These are phyloP conservation scores for Dicentrarchus labrax DNA, from an alignment of 2,113 vertebrate genomes.

Conservation along the genomic window DNA sequence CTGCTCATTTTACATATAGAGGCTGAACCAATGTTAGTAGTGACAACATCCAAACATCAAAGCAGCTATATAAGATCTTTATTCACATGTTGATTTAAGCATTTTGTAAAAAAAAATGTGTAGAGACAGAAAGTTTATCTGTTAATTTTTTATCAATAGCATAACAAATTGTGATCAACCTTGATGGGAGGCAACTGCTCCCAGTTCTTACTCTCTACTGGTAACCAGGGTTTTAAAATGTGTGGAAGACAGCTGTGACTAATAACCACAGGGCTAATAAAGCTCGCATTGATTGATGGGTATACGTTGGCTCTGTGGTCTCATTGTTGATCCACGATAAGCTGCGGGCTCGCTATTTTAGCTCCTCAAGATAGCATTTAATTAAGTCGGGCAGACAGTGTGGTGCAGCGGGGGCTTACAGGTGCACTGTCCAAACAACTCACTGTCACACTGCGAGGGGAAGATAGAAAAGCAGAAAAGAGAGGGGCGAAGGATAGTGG, in stretches of 20 bases:
- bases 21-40: background rate
- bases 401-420: constrained; percentile 58
- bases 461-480: constrained; percentile 2
- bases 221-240: constrained; percentile 17
- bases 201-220: background rate
- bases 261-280: constrained; percentile 55
- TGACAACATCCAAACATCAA: constrained; percentile 21
- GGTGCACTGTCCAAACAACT: constrained; percentile 74
- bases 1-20: constrained; percentile 5
- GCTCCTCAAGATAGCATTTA: constrained; percentile 70
- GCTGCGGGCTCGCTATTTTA: constrained; percentile 45
- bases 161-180: background rate
- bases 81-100: background rate
- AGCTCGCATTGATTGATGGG: constrained; percentile 59
- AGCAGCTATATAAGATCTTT: constrained; percentile 1
- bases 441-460: constrained; percentile 45
- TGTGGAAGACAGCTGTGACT: constrained; percentile 44
- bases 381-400: constrained; percentile 63
- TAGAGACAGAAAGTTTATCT: background rate
- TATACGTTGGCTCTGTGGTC: constrained; percentile 42
- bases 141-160: background rate
- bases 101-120: background rate
- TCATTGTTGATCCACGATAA: constrained; percentile 66
- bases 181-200: background rate
- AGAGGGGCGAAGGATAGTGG: background rate